These are phyloP conservation scores for Rambutsinella grinnellia DNA, from an alignment of 2,888 invertebrate genomes.

Conservation along the genomic window DNA sequence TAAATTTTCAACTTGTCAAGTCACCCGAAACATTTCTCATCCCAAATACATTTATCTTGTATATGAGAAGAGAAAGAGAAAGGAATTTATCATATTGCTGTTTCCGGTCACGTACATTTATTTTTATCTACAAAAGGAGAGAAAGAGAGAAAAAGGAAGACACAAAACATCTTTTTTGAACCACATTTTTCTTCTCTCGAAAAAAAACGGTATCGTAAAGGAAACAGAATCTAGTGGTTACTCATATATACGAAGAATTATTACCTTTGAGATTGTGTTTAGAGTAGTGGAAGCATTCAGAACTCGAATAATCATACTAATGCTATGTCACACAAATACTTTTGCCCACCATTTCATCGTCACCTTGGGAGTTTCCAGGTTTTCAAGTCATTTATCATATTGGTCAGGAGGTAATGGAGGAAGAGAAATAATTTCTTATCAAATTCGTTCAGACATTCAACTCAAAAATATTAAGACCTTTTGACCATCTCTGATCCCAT, in stretches of 20 bases:
- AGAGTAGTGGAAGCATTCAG: not conserved
- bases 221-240: too few species aligned
- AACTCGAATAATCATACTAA: conserved; percentile 3
- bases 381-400: conserved; percentile 44
- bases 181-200: conserved; percentile 7
- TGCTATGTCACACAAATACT: conserved; percentile 30
- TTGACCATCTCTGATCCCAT: conserved; percentile 15
- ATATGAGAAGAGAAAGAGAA: not conserved
- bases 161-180: conserved; percentile 10
- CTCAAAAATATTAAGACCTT: conserved; percentile 34
- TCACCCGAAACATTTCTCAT: conserved; percentile 52
- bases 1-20: conserved; percentile 58
- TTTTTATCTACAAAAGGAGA: not conserved
- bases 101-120: conserved; percentile 44
- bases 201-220: not conserved
- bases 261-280: not conserved
- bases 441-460: conserved; percentile 41
- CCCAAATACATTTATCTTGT: conserved; percentile 2
- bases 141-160: conserved; percentile 4
- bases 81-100: not conserved
- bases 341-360: conserved; percentile 46
- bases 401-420: conserved; percentile 28
- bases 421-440: conserved; percentile 27
- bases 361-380: conserved; percentile 38
- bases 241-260: not conserved